These are phyloP conservation scores for Pantherophis vulpinus DNA, from an alignment of 2,797 vertebrate species.

Conservation along the genomic window DNA sequence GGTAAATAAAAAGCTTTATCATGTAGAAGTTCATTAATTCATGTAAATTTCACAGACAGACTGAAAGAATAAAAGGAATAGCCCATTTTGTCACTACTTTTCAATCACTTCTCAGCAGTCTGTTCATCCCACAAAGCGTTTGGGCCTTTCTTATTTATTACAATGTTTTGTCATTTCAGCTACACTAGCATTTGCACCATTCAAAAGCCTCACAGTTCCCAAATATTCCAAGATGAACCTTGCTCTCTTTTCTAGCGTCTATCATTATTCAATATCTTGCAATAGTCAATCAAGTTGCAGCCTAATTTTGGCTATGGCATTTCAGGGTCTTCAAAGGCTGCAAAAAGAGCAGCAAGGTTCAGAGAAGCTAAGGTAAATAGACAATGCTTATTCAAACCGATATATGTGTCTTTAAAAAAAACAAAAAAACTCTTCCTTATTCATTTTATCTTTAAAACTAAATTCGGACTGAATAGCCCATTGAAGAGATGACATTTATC, in stretches of 20 bases:
- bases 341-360: not conserved
- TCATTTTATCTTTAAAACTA: not conserved
- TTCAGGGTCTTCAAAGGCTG: not conserved
- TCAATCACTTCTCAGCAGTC: not conserved
- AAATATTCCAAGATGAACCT: not conserved
- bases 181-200: not conserved
- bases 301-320: not conserved
- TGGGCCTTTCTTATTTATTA: not conserved
- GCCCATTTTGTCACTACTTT: not conserved
- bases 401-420: not conserved
- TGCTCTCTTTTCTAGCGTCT: not conserved
- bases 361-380: not conserved
- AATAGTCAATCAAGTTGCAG: not conserved
- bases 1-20: not conserved
- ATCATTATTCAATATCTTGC: not conserved
- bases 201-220: not conserved
- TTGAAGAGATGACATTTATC: not conserved
- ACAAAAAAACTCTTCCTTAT: not conserved
- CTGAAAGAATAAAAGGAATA: not conserved
- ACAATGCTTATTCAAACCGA: not conserved
- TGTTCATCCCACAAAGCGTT: rapidly evolving
- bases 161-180: not conserved
- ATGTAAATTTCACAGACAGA: not conserved
- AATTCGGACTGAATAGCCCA: not conserved
- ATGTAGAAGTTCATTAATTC: not conserved